phyloP scores from a whole-genome alignment of 2,797 vertebrate species.

The Tinamus major region DNA sequence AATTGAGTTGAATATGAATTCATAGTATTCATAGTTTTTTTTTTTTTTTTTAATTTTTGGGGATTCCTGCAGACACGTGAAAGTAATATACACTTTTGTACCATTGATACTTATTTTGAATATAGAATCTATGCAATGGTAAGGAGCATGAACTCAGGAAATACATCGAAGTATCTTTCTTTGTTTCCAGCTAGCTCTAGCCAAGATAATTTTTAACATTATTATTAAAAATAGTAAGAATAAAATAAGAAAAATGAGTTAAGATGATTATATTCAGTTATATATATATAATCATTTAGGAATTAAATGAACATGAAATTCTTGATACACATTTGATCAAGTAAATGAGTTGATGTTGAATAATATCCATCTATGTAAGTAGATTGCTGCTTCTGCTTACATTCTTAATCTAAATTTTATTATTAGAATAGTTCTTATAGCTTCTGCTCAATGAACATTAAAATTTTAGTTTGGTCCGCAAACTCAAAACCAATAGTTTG shows the following conservation, averaged over 20 bases:
- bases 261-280: neutral
- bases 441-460: neutral
- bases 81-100: neutral
- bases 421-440: neutral
- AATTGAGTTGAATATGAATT: neutral
- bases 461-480: neutral
- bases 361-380: neutral
- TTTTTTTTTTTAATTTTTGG: neutral
- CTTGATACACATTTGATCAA: neutral
- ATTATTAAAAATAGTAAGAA: neutral
- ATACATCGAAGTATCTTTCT: too few relatives aligned
- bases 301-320: neutral
- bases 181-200: neutral
- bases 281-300: neutral
- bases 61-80: neutral
- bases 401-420: neutral
- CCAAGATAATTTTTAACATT: neutral
- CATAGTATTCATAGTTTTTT: too few relatives aligned
- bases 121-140: neutral
- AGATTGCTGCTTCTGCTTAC: neutral
- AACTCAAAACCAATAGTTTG: neutral
- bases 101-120: neutral
- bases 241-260: neutral
- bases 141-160: too few relatives aligned
- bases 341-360: neutral